Evolutionary conservation across 1,140 invertebrate species (phyloP), one percentile per base, ranked within the genome.

Genomic region (Archivesica marissinica): DNA sequence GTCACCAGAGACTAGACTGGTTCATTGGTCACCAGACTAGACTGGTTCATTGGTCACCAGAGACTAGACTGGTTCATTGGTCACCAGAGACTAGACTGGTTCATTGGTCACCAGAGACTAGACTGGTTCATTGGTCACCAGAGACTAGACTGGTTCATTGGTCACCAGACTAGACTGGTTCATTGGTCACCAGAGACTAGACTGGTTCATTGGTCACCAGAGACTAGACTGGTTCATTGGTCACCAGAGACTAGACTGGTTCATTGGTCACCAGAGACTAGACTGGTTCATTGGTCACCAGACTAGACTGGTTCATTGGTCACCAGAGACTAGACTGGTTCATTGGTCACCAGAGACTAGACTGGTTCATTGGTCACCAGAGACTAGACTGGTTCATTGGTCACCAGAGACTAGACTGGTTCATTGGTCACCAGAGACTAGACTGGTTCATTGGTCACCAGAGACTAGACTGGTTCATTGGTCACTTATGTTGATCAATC

Each of bases 401-500:
- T 64, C 13, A 64, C 41, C n/a, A n/a, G n/a, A n/a, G n/a, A n/a
- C n/a, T n/a, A n/a, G 54, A 30, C 20, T 59, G 28, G 17, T 59
- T 23, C 25, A 1, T 59, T 30, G 38, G 11, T 64, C 13, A 64
- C 41, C n/a, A n/a, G n/a, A n/a, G n/a, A n/a, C n/a, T n/a, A n/a
- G n/a, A n/a, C n/a, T n/a, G n/a, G n/a, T n/a, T n/a, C n/a, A n/a
- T n/a, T n/a, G n/a, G n/a, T n/a, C n/a, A n/a, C n/a, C n/a, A n/a
- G n/a, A n/a, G n/a, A n/a, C n/a, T n/a, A n/a, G 54, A 30, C 20
- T 59, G 28, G 17, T 59, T 23, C 25, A 1, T 59, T 30, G 38
- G 11, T 64, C 13, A 64, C 41, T 44, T 72, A 41, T 72, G 68
- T 44, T 33, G 11, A 72, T 30, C 68, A 72, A 72, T 72, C 68